These are phyloP conservation scores for Drosophila nigricruria DNA, from an alignment of 2,888 invertebrate species.

Conservation along the genomic window DNA sequence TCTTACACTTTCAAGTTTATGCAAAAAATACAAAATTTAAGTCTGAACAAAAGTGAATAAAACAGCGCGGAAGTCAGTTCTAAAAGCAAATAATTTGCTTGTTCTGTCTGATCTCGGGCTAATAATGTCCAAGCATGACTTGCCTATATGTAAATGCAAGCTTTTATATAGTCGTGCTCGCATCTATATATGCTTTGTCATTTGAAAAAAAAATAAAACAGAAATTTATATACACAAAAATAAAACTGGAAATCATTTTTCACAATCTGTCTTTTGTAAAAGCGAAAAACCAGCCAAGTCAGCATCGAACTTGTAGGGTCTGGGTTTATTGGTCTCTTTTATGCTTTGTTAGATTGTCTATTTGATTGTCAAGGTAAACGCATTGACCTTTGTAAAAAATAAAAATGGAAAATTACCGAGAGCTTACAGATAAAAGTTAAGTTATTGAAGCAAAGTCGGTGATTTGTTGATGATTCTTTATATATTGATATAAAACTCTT, in stretches of 20 bases:
- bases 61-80: conserved; percentile 39
- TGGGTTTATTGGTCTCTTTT: conserved; percentile 42
- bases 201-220: conserved; percentile 20
- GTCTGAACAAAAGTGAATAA: conserved; percentile 16
- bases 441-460: not conserved
- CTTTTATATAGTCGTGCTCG: conserved; percentile 17
- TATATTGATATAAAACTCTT: not conserved
- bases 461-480: not conserved
- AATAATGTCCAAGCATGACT: conserved; percentile 54
- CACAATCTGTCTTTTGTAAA: conserved; percentile 44
- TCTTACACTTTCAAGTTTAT: conserved; percentile 24
- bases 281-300: conserved; percentile 63
- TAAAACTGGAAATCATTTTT: conserved; percentile 31
- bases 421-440: not conserved
- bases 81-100: conserved; percentile 18
- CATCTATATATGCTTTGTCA: conserved; percentile 47
- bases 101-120: conserved; percentile 34
- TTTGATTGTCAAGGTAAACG: conserved; percentile 75
- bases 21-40: conserved; percentile 2
- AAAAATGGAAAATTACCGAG: conserved; percentile 42
- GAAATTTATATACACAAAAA: not conserved
- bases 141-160: conserved; percentile 47
- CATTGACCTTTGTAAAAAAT: conserved; percentile 67
- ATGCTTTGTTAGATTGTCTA: conserved; percentile 29
- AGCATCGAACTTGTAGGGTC: conserved; percentile 59